Base-by-base conservation (phyloP, 1,140 invertebrate genomes). In the Diachasmimorpha longicaudata region DNA sequence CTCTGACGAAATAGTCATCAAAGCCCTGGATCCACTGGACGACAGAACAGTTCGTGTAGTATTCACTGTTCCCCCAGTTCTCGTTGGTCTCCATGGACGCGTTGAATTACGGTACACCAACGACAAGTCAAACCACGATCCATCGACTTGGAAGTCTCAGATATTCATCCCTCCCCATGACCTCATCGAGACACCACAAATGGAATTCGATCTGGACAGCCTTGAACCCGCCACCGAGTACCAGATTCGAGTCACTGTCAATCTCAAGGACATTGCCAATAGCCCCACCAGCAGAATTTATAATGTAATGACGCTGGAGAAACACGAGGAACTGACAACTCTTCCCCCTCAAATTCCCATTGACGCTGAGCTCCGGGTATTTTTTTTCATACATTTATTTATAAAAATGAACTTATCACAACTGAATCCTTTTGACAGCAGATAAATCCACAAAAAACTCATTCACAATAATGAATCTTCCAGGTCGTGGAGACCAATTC, bases 91-190 rank as follows among this genome's bases (percentile, higher is more conserved):
- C 36, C 93, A 95, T 81, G 96, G 95, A 70, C 91, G 94, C 75
- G 93, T 96, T 0, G 95, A 96, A 86, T 87, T 96, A 72, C 90
- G 94, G 80, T 97, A 96, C 81, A 96, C 95, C 6, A 93, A 86
- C 21, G 90, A 95, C 81, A 91, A 92, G 77, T 86, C 88, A 21
- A 92, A 93, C 79, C 90, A 91, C 46, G 93, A 95, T 80, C 89
- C 92, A 4, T 89, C 91, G 10, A 91, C 91, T 0, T 97, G 96
- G 96, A 92, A 94, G 68, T 91, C 93, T 0, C 94, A 96, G 90
- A 93, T 95, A 13, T 96, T 96, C 82, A 94, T 95, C 0, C 94
- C 95, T n/a, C 93, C 93, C 16, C 93, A 94, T 77, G 95, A 95
- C 84, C 82, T 97, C 0, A 95, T 97, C 69, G 94, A 94, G 3